Evolutionary conservation across 2,113 vertebrate species (phyloP), one percentile per base, ranked within the genome.

Genomic region (Xenus cinereus): DNA sequence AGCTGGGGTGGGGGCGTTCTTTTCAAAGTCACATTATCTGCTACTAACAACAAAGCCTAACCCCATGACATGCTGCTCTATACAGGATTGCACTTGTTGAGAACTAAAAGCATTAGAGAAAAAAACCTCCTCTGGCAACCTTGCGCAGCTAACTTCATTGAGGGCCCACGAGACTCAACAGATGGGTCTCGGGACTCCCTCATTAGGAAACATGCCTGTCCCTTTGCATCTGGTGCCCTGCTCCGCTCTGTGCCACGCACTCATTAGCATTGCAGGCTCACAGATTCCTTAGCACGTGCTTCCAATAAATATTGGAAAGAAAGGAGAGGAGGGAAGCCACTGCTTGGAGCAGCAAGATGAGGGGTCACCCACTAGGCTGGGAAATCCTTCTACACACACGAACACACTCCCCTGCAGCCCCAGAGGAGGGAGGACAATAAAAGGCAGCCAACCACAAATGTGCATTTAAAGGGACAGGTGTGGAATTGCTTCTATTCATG

Each of bases 21-120:
- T 98, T 98, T 98, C 97, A 98, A 97, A 97, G 96, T 97, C 97
- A 97, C 94, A 98, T 98, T 98, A 98, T 98, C 98, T 97, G 91
- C 96, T 94, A 87, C 77, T 89, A 89, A 87, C 95, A 96, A 98
- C 97, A 98, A 98, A 98, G 97, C 94, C 96, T 98, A 97, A 96
- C 97, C 94, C 88, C 94, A 84, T 95, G 93, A 97, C 95, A 97
- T 88, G 96, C 96, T 97, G 94, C 94, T 96, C 95, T 97, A 97
- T 98, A 93, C 96, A 96, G 97, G 96, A 97, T 88, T 97, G 97
- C 96, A 97, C 97, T 98, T 98, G 96, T 97, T 97, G 95, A 97
- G 90, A 97, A 91, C 96, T 95, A 96, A 97, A 97, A 97, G 90
- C 97, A 93, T 94, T 90, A 93, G 83, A 71, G 69, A 69, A 64